phyloP scores from a whole-genome alignment of 2,888 invertebrate genomes.

The Heterodera filipjevi region DNA sequence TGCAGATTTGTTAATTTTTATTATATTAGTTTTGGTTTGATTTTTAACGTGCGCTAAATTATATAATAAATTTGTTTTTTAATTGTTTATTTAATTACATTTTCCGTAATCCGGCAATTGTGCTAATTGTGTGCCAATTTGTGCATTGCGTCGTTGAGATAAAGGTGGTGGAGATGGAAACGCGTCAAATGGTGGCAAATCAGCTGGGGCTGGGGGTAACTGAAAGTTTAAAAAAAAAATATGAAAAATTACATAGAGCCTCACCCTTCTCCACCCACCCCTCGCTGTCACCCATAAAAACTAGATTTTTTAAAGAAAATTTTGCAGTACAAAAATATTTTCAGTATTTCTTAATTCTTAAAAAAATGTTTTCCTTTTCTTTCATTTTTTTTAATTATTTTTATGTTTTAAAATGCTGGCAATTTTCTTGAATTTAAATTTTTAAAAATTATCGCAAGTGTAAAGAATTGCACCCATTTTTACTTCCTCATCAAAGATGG shows the following conservation, averaged over 20 bases:
- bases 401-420: too few relatives aligned
- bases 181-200: slow-evolving; percentile 36
- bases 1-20: neutral
- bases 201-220: neutral
- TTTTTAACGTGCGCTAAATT: neutral
- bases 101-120: slow-evolving; percentile 21
- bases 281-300: too few relatives aligned
- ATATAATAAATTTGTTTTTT: neutral
- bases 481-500: neutral
- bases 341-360: too few relatives aligned
- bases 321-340: too few relatives aligned
- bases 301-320: too few relatives aligned
- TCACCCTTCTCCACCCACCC: too few relatives aligned
- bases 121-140: slow-evolving; percentile 24
- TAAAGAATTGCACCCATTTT: too few relatives aligned
- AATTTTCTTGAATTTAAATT: neutral
- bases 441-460: slow-evolving; percentile 1
- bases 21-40: slow-evolving; percentile 3
- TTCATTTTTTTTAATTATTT: too few relatives aligned
- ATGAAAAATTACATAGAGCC: too few relatives aligned
- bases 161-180: slow-evolving; percentile 43
- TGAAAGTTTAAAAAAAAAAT: neutral
- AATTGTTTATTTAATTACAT: neutral
- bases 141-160: neutral
- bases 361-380: too few relatives aligned